Conservation (phyloP, 2,888 invertebrate species). For the Temnothorax ravouxi region DNA sequence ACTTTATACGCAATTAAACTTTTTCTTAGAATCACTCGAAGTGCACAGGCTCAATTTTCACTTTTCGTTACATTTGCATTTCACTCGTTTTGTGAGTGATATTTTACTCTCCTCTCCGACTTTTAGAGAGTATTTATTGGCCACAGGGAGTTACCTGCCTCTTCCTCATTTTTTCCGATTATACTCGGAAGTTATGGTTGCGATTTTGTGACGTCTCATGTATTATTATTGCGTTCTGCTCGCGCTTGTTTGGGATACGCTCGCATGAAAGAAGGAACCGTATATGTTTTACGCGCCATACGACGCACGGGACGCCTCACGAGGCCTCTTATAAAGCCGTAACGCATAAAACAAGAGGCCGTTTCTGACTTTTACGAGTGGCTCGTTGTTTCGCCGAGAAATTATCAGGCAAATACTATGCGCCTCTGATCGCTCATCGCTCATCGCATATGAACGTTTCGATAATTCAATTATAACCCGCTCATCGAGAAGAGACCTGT, state of each 20-base stretch:
- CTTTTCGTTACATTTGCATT: no score
- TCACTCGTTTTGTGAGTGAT: no score
- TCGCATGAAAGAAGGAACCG: neutral
- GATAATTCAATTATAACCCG: conserved; percentile 40
- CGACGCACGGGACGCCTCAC: conserved; percentile 40
- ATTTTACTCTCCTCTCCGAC: no score
- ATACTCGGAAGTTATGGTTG: neutral
- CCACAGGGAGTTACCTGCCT: no score
- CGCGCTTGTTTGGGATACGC: neutral
- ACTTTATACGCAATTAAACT: no score
- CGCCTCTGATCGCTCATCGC: conserved; percentile 67
- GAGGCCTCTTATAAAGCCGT: conserved; percentile 73
- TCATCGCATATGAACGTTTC: conserved; percentile 1
- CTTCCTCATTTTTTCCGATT: neutral
- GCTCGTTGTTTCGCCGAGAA: conserved; percentile 77
- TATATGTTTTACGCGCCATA: conserved; percentile 28
- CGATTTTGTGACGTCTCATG: neutral
- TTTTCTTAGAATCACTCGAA: no score
- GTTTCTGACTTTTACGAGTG: conserved; percentile 79
- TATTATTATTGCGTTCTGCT: neutral
- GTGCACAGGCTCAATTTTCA: no score
- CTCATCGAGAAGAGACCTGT: neutral
- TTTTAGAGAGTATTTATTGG: neutral
- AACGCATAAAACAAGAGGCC: conserved; percentile 78
- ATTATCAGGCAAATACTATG: conserved; percentile 72